phyloP scores from a whole-genome alignment of 2,888 invertebrate genomes.

The Mechanitis messenoides region DNA sequence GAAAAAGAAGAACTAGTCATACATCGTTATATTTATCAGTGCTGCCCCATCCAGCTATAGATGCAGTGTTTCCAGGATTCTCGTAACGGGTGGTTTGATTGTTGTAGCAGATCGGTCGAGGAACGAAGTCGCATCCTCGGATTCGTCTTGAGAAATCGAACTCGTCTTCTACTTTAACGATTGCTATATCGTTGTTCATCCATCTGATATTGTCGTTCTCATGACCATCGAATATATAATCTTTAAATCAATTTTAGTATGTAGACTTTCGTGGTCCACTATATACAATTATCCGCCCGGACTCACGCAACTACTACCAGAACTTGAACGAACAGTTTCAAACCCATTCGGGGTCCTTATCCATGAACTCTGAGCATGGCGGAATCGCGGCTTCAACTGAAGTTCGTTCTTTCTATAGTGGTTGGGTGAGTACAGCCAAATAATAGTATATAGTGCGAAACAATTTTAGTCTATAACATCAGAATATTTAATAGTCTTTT shows the following conservation, averaged over 20 bases:
- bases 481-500: too few relatives aligned
- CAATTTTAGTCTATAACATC: too few relatives aligned
- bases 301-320: too few relatives aligned
- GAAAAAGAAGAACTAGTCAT: conserved; percentile 26
- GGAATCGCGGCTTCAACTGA: too few relatives aligned
- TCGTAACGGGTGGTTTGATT: conserved; percentile 57
- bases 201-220: conserved; percentile 64
- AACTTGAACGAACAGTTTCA: too few relatives aligned
- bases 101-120: conserved; percentile 58
- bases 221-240: conserved; percentile 63
- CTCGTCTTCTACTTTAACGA: conserved; percentile 60
- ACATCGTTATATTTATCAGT: conserved; percentile 56
- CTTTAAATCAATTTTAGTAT: conserved; percentile 30
- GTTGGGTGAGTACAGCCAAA: too few relatives aligned
- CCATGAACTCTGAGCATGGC: too few relatives aligned
- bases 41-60: conserved; percentile 64
- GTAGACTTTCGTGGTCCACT: too few relatives aligned
- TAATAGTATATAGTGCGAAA: too few relatives aligned
- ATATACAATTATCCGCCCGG: too few relatives aligned
- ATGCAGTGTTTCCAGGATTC: conserved; percentile 48
- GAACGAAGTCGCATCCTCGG: conserved; percentile 58
- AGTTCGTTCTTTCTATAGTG: too few relatives aligned
- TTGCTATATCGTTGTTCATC: conserved; percentile 68
- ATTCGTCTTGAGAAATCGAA: conserved; percentile 58
- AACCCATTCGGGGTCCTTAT: too few relatives aligned